Percentiles rank a stretch among this genome's conserved stretches.
Evolutionary conservation across 2,888 invertebrate species (phyloP).

Genomic region (Melolontha melolontha): DNA sequence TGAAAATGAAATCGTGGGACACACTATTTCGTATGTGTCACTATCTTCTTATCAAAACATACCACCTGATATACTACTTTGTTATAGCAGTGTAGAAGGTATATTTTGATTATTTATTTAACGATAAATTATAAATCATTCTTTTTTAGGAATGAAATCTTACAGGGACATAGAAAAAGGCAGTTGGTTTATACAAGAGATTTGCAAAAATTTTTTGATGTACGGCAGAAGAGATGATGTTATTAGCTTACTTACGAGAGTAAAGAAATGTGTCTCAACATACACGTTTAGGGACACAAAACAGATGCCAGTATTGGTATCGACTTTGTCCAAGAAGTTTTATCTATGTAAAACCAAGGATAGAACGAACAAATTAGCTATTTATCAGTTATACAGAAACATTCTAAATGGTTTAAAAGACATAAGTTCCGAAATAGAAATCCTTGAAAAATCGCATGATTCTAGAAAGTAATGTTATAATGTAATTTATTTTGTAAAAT

Average conservation of each 20-base stretch:
- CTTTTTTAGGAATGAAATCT: conserved; percentile 53
- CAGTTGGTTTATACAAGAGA: conserved; percentile 62
- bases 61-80: conserved; percentile 40
- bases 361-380: conserved; percentile 18
- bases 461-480: too few relatives aligned
- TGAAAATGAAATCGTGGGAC: neutral
- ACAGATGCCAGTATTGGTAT: conserved; percentile 41
- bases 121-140: neutral
- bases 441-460: too few relatives aligned
- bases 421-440: too few relatives aligned
- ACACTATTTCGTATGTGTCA: neutral
- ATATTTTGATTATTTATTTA: neutral
- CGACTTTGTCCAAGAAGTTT: conserved; percentile 39
- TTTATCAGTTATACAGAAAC: neutral
- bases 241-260: conserved; percentile 57
- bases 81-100: conserved; percentile 42
- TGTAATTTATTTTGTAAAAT: too few relatives aligned
- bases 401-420: neutral
- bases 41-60: conserved; percentile 6
- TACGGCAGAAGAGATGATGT: conserved; percentile 61
- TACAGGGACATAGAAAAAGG: conserved; percentile 54
- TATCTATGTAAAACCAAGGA: conserved; percentile 38
- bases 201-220: conserved; percentile 57
- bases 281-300: conserved; percentile 37
- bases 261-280: conserved; percentile 58